A percentile compares a stretch with the other conserved stretches of the same genome.
phyloP scores from a whole-genome alignment of 2,113 vertebrate genomes.

The Xenopus laevis region DNA sequence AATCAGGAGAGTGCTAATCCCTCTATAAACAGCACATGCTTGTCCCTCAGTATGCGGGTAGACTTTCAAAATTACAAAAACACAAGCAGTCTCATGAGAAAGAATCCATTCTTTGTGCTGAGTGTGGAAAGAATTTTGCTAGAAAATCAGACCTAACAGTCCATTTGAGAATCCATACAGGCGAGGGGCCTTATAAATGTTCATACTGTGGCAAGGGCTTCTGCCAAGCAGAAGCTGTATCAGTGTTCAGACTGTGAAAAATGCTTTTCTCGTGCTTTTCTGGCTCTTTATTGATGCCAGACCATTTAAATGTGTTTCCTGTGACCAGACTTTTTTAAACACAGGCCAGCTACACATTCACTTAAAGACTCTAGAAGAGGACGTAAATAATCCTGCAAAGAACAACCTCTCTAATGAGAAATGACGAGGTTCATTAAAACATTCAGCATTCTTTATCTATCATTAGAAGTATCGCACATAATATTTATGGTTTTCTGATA shows the following conservation, averaged over 20 bases:
- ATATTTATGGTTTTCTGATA: too few species aligned
- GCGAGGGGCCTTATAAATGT: neutral
- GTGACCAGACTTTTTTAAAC: conserved; percentile 8
- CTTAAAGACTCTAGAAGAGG: neutral
- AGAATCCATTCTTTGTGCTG: neutral
- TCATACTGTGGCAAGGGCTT: conserved; percentile 7
- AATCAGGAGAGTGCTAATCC: neutral
- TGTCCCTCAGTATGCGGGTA: conserved; percentile 9
- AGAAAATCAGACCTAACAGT: neutral
- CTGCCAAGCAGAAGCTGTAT: conserved; percentile 1
- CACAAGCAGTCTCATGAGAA: conserved; percentile 2
- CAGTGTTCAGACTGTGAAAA: neutral
- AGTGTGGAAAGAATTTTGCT: conserved; percentile 7
- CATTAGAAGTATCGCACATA: too few species aligned
- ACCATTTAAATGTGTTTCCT: conserved; percentile 12
- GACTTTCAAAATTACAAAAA: neutral
- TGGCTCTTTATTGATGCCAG: neutral
- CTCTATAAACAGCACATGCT: neutral
- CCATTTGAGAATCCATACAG: neutral
- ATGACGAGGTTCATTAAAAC: too few species aligned
- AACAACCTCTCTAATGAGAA: too few species aligned
- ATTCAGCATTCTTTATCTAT: too few species aligned
- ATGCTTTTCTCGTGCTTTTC: conserved; percentile 14
- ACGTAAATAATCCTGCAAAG: neutral
- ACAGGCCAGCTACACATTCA: neutral